Base-by-base conservation (phyloP, 2,797 vertebrate genomes). In the Coranthus polyacanthus region DNA sequence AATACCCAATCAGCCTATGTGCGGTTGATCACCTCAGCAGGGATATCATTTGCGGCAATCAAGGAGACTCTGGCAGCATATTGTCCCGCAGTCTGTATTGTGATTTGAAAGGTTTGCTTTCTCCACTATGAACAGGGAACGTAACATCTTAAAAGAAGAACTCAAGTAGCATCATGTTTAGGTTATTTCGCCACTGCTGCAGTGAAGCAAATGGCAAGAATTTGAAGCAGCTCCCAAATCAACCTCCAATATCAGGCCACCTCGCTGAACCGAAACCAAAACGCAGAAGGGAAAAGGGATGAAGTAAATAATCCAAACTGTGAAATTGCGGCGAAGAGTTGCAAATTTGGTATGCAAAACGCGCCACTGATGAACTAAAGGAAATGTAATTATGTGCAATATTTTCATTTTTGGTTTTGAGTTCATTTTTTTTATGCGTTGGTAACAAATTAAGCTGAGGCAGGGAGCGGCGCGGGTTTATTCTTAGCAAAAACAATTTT, bases 11-110 rank as follows among this genome's bases (percentile, higher is more conserved):
- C 86, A 86, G 79, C 54, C 68, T 66, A 45, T 78, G 53, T 78
- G 59, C 26, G 43, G 63, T 73, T 83, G 84, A 86, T 89, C 85
- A 82, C 80, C 89, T 81, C 85, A 79, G 90, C 84, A 38, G 84
- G 82, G 61, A 72, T 68, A 82, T 83, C 69, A 60, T 81, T 83
- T 70, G 46, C 73, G 54, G 71, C 72, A 82, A 84, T 91, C 80
- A 83, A 46, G 77, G 60, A 69, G 65, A 71, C 70, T 52, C 77
- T 15, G 37, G 65, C 24, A 76, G 44, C 71, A 49, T 79, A 60
- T 64, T 73, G 17, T 54, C 81, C 72, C 49, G 65, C 53, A 16
- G 60, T 55, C 60, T 53, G 46, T 32, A 7, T 51, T 57, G 18
- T 61, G 68, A 76, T 75, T 60, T 29, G 58, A 67, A 42, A 17